Conservation (phyloP, 2,113 vertebrate species). For the Vulpes vulpes region DNA sequence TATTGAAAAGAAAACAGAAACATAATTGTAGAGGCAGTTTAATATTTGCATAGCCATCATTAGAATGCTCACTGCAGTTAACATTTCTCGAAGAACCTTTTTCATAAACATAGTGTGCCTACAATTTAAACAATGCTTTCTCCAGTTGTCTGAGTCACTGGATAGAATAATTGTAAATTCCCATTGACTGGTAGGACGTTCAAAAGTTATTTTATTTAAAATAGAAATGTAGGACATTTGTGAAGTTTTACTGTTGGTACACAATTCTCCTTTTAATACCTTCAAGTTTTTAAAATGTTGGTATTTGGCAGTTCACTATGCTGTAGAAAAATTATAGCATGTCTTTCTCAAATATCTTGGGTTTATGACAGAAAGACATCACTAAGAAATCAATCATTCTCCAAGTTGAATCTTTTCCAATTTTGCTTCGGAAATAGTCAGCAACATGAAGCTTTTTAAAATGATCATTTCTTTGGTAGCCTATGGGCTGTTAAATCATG, state of each 20-base stretch:
- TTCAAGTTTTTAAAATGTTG: conserved; percentile 27
- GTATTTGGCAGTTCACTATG: neutral
- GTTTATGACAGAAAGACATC: conserved; percentile 53
- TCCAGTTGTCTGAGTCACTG: conserved; percentile 64
- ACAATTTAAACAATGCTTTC: conserved; percentile 60
- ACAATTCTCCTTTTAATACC: conserved; percentile 24
- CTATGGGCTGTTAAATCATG: conserved; percentile 60
- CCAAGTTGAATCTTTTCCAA: conserved; percentile 9
- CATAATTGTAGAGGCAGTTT: conserved; percentile 64
- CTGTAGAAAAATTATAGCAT: neutral
- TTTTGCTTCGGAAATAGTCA: conserved; percentile 55
- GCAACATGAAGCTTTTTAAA: conserved; percentile 51
- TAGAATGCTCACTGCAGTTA: conserved; percentile 71
- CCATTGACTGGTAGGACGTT: neutral
- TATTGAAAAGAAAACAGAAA: conserved; percentile 70
- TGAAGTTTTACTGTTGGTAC: neutral
- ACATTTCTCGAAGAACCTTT: conserved; percentile 56
- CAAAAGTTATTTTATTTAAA: conserved; percentile 29
- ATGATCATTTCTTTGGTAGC: conserved; percentile 33
- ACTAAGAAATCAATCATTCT: conserved; percentile 41
- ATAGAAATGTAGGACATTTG: neutral
- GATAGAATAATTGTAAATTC: neutral
- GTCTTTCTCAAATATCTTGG: conserved; percentile 2
- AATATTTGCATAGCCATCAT: conserved; percentile 78
- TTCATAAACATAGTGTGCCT: conserved; percentile 75